phyloP scores from a whole-genome alignment of 2,888 invertebrate genomes.

The Prenolepis imparis region DNA sequence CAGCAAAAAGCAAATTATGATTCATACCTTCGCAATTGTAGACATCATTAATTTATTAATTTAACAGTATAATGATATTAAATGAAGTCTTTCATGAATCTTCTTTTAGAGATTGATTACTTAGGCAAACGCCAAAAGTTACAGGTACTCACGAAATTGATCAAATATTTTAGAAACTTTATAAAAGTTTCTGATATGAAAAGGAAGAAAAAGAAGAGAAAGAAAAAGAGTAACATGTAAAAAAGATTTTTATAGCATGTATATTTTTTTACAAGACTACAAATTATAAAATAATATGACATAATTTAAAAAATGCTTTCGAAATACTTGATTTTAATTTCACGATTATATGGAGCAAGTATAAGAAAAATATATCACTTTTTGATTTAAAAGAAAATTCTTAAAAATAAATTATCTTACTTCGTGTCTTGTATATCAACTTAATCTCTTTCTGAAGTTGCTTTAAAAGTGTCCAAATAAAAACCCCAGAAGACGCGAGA shows the following conservation, averaged over 20 bases:
- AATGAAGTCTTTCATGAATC: not conserved
- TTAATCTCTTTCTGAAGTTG: not conserved
- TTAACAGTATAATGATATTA: not conserved
- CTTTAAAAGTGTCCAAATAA: not conserved
- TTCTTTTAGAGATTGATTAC: not conserved
- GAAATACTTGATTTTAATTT: not conserved
- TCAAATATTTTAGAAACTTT: not conserved
- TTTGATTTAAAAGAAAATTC: not conserved
- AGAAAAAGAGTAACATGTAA: not conserved
- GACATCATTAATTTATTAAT: conserved; percentile 3
- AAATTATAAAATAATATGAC: not conserved
- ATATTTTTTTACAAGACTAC: not conserved
- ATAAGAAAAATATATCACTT: not conserved
- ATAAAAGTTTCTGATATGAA: not conserved
- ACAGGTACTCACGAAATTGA: not conserved
- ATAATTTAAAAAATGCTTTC: not conserved
- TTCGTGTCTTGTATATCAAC: not conserved
- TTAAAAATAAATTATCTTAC: not conserved
- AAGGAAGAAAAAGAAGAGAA: not conserved
- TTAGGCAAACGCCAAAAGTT: not conserved
- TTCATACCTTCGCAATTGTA: not conserved
- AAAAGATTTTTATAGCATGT: too few relatives aligned
- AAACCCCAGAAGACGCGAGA: not conserved
- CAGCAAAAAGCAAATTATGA: not conserved
- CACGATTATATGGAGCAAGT: not conserved